Conservation (phyloP, 2,888 invertebrate species). For the Campoletis raptor region DNA sequence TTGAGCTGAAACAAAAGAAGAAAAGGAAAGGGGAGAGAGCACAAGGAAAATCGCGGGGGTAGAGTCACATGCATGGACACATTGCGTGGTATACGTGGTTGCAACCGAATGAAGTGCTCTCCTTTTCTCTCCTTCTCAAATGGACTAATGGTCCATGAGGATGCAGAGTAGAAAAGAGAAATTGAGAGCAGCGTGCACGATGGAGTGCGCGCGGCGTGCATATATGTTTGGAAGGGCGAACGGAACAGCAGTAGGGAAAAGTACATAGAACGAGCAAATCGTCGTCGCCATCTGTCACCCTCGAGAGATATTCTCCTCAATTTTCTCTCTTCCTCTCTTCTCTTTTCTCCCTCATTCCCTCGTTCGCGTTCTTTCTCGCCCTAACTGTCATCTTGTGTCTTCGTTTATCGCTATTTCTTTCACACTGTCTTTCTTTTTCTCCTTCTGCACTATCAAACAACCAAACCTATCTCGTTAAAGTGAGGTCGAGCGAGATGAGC, state of each 20-base stretch:
- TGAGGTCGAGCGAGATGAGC: slow-evolving; percentile 61
- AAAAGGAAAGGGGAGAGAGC: slow-evolving; percentile 19
- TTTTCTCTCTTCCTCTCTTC: not conserved
- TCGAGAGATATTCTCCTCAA: slow-evolving; percentile 53
- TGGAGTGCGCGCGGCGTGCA: slow-evolving; percentile 33
- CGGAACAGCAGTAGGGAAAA: slow-evolving; percentile 42
- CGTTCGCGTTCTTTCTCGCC: not conserved
- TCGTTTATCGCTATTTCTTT: not conserved
- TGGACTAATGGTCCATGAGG: slow-evolving; percentile 68
- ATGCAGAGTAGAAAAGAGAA: slow-evolving; percentile 59
- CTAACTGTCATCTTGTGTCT: not conserved
- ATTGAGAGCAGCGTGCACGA: slow-evolving; percentile 60
- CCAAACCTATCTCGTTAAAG: slow-evolving; percentile 74
- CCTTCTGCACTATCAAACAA: slow-evolving; percentile 53
- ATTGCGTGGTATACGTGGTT: slow-evolving; percentile 28
- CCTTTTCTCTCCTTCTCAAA: slow-evolving; percentile 55
- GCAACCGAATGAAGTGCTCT: slow-evolving; percentile 40
- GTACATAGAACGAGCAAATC: slow-evolving; percentile 63
- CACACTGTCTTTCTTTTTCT: slow-evolving; percentile 22
- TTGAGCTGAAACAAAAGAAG: slow-evolving; percentile 66
- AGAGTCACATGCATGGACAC: not conserved
- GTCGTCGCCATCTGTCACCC: slow-evolving; percentile 69
- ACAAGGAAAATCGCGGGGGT: slow-evolving; percentile 8
- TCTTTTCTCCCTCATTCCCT: slow-evolving; percentile 3
- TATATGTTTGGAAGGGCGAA: slow-evolving; percentile 43